phyloP scores from a whole-genome alignment of 2,888 invertebrate genomes.

The Sacculina carcini region DNA sequence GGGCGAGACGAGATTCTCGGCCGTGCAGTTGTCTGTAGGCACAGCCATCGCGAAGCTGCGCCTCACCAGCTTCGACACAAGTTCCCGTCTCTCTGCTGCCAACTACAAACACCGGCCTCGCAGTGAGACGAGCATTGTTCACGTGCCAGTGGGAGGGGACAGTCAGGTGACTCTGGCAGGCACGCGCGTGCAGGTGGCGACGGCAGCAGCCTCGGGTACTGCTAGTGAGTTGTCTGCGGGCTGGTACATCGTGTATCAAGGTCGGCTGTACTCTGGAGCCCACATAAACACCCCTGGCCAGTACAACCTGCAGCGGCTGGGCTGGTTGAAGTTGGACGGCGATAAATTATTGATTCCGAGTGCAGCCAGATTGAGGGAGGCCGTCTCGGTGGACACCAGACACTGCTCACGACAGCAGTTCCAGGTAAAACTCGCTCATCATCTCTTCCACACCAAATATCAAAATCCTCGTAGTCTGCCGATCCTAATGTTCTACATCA shows the following conservation, averaged over 20 bases:
- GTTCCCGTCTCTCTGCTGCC: neutral
- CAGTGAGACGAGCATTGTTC: neutral
- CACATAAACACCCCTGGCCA: neutral
- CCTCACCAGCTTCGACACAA: too few species aligned
- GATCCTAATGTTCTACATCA: too few species aligned
- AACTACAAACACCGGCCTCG: neutral
- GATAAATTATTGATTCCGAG: neutral
- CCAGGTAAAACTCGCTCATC: neutral
- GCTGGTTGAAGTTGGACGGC: neutral
- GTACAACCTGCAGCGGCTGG: neutral
- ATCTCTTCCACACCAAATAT: too few species aligned
- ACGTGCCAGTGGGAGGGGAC: neutral
- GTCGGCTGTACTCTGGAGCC: neutral
- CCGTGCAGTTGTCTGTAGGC: neutral
- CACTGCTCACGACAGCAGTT: neutral
- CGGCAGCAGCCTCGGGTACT: neutral
- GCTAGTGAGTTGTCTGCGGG: neutral
- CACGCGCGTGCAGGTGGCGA: neutral
- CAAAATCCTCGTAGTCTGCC: too few species aligned
- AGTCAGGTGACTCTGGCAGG: neutral
- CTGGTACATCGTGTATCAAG: neutral
- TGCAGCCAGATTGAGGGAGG: neutral
- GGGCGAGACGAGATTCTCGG: neutral
- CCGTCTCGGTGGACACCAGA: neutral
- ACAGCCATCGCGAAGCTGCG: neutral